Percentiles rank a stretch among this genome's conserved stretches.
phyloP scores from a whole-genome alignment of 2,113 vertebrate genomes.

The Myanophis thanlyinensis region DNA sequence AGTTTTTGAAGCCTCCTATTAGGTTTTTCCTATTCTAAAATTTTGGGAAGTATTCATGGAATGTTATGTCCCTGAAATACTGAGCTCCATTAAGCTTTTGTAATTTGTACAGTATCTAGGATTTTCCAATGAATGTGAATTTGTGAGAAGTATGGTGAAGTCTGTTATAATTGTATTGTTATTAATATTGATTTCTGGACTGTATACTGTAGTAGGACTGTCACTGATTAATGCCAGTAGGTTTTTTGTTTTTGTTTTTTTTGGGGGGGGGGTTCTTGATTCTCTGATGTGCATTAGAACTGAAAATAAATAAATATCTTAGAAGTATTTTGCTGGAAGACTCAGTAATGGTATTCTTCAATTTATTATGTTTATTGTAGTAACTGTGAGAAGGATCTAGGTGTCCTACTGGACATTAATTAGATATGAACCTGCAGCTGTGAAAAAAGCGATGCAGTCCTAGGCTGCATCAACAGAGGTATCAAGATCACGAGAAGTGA shows the following conservation, averaged over 20 bases:
- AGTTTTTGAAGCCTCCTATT: constrained; percentile 61
- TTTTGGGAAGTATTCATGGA: constrained; percentile 46
- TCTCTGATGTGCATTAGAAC: not conserved
- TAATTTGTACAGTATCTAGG: constrained; percentile 7
- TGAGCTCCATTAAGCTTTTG: constrained; percentile 24
- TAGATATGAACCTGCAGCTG: not conserved
- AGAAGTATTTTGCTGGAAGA: not conserved
- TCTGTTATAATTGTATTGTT: not conserved
- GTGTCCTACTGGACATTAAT: not conserved
- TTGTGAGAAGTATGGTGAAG: not conserved
- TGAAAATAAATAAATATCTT: not conserved
- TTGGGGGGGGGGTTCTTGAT: too few relatives aligned
- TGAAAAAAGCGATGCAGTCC: not conserved
- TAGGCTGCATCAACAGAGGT: not conserved
- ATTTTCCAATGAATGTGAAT: constrained; percentile 27
- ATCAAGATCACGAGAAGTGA: not conserved
- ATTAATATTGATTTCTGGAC: not conserved
- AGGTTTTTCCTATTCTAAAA: constrained; percentile 43
- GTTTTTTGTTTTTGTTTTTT: too few relatives aligned
- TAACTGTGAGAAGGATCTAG: not conserved
- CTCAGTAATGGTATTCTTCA: not conserved
- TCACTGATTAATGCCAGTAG: constrained; percentile 4
- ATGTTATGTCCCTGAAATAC: constrained; percentile 47
- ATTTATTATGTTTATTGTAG: not conserved
- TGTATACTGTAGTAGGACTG: not conserved